Evolutionary conservation across 2,113 vertebrate genomes (phyloP), one percentile per base, ranked within the genome.

Genomic region (Gracilinanus agilis): DNA sequence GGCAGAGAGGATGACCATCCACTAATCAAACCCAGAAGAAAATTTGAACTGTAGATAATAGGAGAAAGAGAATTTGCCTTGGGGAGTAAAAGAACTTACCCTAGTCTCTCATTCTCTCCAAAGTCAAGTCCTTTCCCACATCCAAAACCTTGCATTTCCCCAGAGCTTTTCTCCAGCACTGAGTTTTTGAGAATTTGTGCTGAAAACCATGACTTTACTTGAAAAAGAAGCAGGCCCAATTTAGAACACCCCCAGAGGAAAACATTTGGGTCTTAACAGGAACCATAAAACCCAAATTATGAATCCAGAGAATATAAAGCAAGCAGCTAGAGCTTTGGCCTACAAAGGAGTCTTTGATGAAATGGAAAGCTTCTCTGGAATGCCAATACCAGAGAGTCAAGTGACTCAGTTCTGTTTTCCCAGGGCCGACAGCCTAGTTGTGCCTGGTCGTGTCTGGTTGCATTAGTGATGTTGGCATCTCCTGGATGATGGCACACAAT

Each of bases 321-420:
- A 61, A 49, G 53, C 10, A 94, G 24, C 53, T 12, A 49, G 61
- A 93, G 2, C 88, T 91, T 93, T 61, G 94, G 89, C 95, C 90
- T 21, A 93, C 58, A 91, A 95, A 58, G 93, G 61, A 24, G 16
- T 53, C 1, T 0, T 96, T 95, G 90, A 88, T 95, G 61, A 95
- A 95, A 97, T 94, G 49, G 91, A 96, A 95, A 40, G 91, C 90
- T 96, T 44, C 94, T 96, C 96, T 97, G 93, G 56, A 97, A 93
- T 97, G 67, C 92, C 95, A 92, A 21, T 89, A 90, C 67, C 93
- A 96, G 95, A 92, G 92, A 95, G 89, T 96, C 96, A 95, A 93
- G 95, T 93, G n/a, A 96, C 16, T 97, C 93, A 54, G 0, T 96
- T 98, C 54, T 95, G 44, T 97, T 97, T 97, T 97, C 94, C 94